Conservation (phyloP, 2,113 vertebrate genomes). For the Marcusenius ussheri region DNA sequence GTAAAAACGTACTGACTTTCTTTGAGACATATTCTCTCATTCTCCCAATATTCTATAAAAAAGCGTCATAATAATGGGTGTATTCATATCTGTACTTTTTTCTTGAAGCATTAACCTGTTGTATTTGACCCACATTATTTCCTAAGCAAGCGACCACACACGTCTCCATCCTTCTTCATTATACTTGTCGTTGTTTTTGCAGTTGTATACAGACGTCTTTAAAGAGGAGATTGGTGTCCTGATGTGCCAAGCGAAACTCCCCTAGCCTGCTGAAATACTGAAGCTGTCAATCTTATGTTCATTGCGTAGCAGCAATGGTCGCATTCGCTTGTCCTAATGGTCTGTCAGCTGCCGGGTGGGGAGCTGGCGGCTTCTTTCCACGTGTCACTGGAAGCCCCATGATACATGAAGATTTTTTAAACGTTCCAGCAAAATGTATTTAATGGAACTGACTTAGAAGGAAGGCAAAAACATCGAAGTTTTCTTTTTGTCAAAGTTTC, state of each 20-base stretch:
- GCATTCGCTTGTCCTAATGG: background rate
- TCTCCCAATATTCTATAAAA: background rate
- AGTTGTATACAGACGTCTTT: background rate
- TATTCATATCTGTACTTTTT: background rate
- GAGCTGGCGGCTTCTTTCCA: background rate
- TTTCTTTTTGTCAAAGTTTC: background rate
- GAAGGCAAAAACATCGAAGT: background rate
- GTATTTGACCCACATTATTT: conserved; percentile 38
- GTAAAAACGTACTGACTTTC: background rate
- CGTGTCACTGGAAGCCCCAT: background rate
- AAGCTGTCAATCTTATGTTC: background rate
- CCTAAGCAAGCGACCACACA: conserved; percentile 23
- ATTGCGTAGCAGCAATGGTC: background rate
- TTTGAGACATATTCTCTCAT: background rate
- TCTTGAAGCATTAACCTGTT: background rate
- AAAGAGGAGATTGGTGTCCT: background rate
- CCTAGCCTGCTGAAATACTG: background rate
- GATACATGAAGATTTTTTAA: background rate
- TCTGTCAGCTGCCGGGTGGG: background rate
- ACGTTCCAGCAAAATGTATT: background rate
- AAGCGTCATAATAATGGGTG: background rate
- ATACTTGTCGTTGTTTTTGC: background rate
- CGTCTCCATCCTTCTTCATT: background rate
- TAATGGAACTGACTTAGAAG: background rate
- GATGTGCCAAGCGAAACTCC: background rate